Percentiles rank a stretch among this genome's conserved stretches.
phyloP scores from a whole-genome alignment of 2,888 invertebrate species.

The Cabera pusaria region DNA sequence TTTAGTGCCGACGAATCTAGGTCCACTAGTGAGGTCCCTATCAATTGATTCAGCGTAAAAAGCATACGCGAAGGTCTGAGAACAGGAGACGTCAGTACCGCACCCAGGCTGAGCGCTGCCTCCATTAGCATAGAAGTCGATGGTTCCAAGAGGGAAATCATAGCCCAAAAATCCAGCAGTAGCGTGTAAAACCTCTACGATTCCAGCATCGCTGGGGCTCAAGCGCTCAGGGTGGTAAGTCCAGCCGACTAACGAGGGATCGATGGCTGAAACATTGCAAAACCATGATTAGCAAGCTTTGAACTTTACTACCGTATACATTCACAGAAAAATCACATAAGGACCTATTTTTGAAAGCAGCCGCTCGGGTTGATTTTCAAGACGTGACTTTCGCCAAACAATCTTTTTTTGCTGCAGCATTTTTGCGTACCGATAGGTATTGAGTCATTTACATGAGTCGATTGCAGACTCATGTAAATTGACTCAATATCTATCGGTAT shows the following conservation, averaged over 20 bases:
- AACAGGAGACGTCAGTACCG: conserved; percentile 46
- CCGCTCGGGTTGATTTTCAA: too few relatives aligned
- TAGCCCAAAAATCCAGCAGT: conserved; percentile 62
- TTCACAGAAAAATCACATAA: too few relatives aligned
- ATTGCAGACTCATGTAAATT: too few relatives aligned
- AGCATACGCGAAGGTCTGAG: conserved; percentile 52
- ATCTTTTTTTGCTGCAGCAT: too few relatives aligned
- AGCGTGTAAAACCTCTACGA: conserved; percentile 70
- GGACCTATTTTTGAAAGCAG: too few relatives aligned
- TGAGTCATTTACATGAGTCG: too few relatives aligned
- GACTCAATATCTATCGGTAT: too few relatives aligned
- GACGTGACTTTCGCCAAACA: too few relatives aligned
- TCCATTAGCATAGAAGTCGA: conserved; percentile 74
- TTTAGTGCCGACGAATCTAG: conserved; percentile 57
- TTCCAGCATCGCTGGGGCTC: conserved; percentile 48
- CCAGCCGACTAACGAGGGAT: conserved; percentile 72
- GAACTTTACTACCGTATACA: too few relatives aligned
- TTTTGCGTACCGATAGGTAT: too few relatives aligned
- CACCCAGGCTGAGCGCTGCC: conserved; percentile 62
- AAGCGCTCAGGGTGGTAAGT: conserved; percentile 60
- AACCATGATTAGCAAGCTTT: too few relatives aligned
- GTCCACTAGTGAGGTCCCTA: conserved; percentile 36
- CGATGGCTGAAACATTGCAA: conserved; percentile 53
- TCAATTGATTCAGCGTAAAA: conserved; percentile 66
- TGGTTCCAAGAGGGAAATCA: conserved; percentile 61